Conservation (phyloP, 2,888 invertebrate species). For the Syrphus vitripennis region DNA sequence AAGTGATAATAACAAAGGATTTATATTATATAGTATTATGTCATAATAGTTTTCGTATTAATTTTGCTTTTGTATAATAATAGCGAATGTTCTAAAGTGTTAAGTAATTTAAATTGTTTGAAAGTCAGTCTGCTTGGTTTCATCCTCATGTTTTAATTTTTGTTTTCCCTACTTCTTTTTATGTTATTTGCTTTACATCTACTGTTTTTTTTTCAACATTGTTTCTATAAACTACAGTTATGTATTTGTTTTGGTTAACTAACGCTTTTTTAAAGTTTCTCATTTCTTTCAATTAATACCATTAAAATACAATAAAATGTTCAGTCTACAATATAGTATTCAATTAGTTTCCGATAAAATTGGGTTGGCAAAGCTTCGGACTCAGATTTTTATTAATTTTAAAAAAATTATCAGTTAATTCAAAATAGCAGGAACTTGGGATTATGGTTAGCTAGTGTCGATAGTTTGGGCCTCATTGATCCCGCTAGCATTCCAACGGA, state of each 20-base stretch:
- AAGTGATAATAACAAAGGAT: slow-evolving; percentile 20
- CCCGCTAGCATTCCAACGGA: too few relatives aligned
- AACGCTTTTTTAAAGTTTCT: slow-evolving; percentile 23
- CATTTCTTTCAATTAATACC: slow-evolving; percentile 15
- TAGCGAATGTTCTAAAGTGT: slow-evolving; percentile 36
- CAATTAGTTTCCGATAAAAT: background rate
- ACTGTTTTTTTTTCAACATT: slow-evolving; percentile 9
- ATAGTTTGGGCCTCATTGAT: too few relatives aligned
- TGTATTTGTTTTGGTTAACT: slow-evolving; percentile 30
- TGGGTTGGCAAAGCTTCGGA: slow-evolving; percentile 1
- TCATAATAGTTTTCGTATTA: background rate
- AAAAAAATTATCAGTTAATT: background rate
- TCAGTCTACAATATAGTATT: slow-evolving; percentile 44
- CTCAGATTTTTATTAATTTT: background rate
- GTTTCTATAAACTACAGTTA: background rate
- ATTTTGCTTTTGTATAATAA: slow-evolving; percentile 5
- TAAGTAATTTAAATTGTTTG: slow-evolving; percentile 28
- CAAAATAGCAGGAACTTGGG: background rate
- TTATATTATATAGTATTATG: background rate
- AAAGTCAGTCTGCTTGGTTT: slow-evolving; percentile 65
- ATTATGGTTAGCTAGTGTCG: background rate
- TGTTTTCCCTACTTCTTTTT: slow-evolving; percentile 3
- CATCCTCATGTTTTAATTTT: slow-evolving; percentile 38
- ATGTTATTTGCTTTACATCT: background rate
- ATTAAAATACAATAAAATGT: slow-evolving; percentile 35